phyloP scores from a whole-genome alignment of 2,113 vertebrate species.

The Tor tambroides region DNA sequence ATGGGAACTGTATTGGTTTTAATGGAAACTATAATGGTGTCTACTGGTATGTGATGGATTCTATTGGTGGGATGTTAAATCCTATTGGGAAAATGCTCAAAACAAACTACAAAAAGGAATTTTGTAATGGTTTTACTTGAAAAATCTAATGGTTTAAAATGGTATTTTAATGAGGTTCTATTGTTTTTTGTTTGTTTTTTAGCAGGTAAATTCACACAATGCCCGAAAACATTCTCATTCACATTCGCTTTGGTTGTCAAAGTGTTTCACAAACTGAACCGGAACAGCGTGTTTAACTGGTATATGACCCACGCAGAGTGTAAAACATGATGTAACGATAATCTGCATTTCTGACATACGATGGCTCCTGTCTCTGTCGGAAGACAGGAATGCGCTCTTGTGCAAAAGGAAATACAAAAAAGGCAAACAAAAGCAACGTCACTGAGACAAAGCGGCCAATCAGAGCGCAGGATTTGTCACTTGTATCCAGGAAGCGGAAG shows the following conservation, averaged over 20 bases:
- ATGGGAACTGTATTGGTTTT: too few relatives aligned
- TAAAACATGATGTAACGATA: not conserved
- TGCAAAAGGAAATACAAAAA: not conserved
- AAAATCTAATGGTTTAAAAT: too few relatives aligned
- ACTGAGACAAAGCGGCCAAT: constrained; percentile 40
- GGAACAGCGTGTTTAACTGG: not conserved
- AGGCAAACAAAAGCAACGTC: not conserved
- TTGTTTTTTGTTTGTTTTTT: too few relatives aligned
- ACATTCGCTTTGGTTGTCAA: not conserved
- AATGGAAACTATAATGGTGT: too few relatives aligned
- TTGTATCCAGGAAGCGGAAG: constrained; percentile 58
- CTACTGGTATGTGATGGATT: too few relatives aligned
- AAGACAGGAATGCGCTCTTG: not conserved
- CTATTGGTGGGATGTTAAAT: too few relatives aligned
- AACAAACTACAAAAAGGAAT: too few relatives aligned
- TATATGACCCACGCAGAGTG: not conserved
- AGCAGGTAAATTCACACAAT: not conserved
- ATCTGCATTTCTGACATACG: not conserved
- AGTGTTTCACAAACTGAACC: not conserved
- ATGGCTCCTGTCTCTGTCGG: not conserved
- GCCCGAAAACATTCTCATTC: not conserved
- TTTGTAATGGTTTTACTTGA: too few relatives aligned
- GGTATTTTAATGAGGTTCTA: too few relatives aligned
- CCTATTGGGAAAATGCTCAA: too few relatives aligned
- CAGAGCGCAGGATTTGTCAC: not conserved